Percentiles rank a stretch among this genome's conserved stretches.
Evolutionary conservation across 2,888 invertebrate genomes (phyloP).

Genomic region (Temnothorax unifasciatus): DNA sequence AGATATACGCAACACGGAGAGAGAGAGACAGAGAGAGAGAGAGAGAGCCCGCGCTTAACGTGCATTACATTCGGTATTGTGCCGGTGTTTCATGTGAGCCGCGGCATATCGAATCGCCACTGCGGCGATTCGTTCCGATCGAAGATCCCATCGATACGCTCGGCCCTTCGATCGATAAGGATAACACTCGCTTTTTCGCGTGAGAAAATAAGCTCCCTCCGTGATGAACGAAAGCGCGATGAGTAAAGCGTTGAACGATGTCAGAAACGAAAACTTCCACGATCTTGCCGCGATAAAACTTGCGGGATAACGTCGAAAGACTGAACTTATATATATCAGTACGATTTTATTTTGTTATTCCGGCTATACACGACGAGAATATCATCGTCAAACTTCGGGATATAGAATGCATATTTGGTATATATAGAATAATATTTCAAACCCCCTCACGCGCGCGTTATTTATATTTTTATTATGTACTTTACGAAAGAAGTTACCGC

Average conservation of each 20-base stretch:
- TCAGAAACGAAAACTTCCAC: neutral
- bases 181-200: neutral
- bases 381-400: neutral
- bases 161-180: conserved; percentile 7
- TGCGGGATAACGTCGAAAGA: neutral
- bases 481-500: neutral
- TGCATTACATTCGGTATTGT: conserved; percentile 19
- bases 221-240: neutral
- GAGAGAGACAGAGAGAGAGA: too few species aligned
- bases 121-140: conserved; percentile 30
- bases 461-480: conserved; percentile 29
- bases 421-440: neutral
- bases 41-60: conserved; percentile 7
- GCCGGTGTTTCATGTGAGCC: conserved; percentile 4
- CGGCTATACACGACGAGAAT: neutral
- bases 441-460: neutral
- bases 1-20: conserved; percentile 1
- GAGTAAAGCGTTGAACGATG: neutral
- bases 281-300: neutral
- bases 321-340: neutral
- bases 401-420: neutral
- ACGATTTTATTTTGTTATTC: conserved; percentile 4
- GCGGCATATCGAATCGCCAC: conserved; percentile 19
- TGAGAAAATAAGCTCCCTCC: neutral
- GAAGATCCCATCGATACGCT: neutral